Percentiles rank a stretch among this genome's conserved stretches.
phyloP scores from a whole-genome alignment of 2,113 vertebrate genomes.

The Carassius auratus region DNA sequence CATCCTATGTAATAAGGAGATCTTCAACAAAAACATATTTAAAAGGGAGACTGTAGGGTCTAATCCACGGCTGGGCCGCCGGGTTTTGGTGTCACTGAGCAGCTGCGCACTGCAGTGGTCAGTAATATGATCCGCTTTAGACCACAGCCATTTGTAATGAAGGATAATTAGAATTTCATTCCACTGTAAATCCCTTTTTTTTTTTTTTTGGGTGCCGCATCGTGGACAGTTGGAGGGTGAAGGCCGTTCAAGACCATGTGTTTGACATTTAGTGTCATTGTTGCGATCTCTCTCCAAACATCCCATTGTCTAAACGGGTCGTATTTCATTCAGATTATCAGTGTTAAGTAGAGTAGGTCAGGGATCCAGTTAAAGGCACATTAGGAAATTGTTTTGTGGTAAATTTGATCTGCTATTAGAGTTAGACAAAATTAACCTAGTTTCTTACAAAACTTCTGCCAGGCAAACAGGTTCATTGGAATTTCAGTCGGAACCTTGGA shows the following conservation, averaged over 20 bases:
- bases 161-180: conserved; percentile 44
- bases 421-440: background rate
- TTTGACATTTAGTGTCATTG: conserved; percentile 13
- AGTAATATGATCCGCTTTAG: conserved; percentile 47
- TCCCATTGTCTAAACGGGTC: background rate
- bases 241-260: conserved; percentile 4
- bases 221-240: conserved; percentile 28
- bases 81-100: conserved; percentile 27
- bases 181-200: conserved; percentile 9
- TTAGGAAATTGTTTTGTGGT: background rate
- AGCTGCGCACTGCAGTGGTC: conserved; percentile 11
- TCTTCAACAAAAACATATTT: conserved; percentile 45
- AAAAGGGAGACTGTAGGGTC: background rate
- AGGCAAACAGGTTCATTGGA: background rate
- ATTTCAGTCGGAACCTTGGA: background rate
- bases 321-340: background rate
- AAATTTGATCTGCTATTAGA: background rate
- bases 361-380: background rate
- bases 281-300: background rate
- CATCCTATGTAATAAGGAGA: background rate
- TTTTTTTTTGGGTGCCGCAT: background rate
- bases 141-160: conserved; percentile 45
- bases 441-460: background rate
- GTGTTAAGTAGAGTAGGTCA: background rate
- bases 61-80: conserved; percentile 39